Evolutionary conservation across 1,140 invertebrate species (phyloP).

Genomic region (Belonocnema kinseyi): DNA sequence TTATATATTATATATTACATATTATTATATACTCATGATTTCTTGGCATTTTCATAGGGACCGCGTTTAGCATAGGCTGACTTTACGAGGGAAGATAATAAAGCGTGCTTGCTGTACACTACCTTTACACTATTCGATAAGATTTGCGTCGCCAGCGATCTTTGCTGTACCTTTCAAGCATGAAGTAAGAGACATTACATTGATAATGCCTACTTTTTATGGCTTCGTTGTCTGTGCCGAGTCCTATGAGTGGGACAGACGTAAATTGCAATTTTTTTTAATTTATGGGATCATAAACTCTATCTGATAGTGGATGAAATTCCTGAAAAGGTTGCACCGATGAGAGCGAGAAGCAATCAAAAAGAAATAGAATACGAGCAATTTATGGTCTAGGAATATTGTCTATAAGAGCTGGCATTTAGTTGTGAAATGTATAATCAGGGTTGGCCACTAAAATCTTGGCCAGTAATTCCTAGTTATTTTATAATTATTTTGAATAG

Average conservation of each 20-base stretch:
- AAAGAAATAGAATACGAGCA: no score
- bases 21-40: neutral
- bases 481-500: no score
- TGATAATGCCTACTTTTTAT: slow-evolving; percentile 13
- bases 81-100: slow-evolving; percentile 16
- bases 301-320: neutral
- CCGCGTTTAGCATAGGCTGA: neutral
- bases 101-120: neutral
- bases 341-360: no score
- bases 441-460: no score
- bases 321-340: no score
- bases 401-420: no score
- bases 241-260: neutral
- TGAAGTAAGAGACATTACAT: neutral
- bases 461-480: no score
- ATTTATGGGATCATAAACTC: neutral
- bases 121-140: slow-evolving; percentile 7
- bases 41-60: slow-evolving; percentile 17
- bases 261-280: slow-evolving; percentile 4
- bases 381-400: no score
- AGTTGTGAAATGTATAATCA: no score
- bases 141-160: slow-evolving; percentile 11
- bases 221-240: neutral
- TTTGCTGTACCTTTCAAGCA: neutral
- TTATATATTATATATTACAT: slow-evolving; percentile 12